These are phyloP conservation scores for Pandemis corylana DNA, from an alignment of 2,888 invertebrate genomes.

Conservation along the genomic window DNA sequence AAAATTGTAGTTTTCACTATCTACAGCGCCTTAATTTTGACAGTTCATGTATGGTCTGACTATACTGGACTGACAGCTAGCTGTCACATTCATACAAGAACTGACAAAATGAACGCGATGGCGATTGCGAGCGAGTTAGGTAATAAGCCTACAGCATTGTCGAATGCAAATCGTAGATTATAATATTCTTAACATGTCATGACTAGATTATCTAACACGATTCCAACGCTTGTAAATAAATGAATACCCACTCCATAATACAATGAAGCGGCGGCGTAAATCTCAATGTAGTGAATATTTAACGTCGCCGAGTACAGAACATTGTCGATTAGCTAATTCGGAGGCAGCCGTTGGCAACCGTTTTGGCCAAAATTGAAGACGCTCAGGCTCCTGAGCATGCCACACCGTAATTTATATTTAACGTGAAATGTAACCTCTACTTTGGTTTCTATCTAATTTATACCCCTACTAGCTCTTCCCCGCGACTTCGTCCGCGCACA, in stretches of 20 bases:
- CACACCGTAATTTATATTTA: not conserved
- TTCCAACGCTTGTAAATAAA: not conserved
- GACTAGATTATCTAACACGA: not conserved
- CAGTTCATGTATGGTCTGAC: too few species aligned
- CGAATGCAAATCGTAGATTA: not conserved
- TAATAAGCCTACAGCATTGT: too few species aligned
- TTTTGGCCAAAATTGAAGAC: not conserved
- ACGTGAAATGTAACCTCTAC: too few species aligned
- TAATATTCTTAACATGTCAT: not conserved
- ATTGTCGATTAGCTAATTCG: constrained; percentile 13
- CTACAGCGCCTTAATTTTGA: too few species aligned
- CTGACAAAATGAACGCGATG: too few species aligned
- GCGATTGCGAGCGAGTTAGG: too few species aligned
- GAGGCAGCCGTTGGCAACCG: not conserved
- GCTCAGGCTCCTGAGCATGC: not conserved
- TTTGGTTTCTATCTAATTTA: too few species aligned
- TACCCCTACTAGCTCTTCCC: too few species aligned
- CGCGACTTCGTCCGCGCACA: too few species aligned
- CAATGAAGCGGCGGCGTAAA: not conserved
- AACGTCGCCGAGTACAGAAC: constrained; percentile 1
- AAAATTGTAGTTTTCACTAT: too few species aligned
- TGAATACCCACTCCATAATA: not conserved
- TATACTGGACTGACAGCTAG: too few species aligned
- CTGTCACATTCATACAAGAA: too few species aligned
- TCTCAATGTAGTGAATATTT: constrained; percentile 14